Conservation (phyloP, 1,140 invertebrate genomes). For the Eciton burchellii region DNA sequence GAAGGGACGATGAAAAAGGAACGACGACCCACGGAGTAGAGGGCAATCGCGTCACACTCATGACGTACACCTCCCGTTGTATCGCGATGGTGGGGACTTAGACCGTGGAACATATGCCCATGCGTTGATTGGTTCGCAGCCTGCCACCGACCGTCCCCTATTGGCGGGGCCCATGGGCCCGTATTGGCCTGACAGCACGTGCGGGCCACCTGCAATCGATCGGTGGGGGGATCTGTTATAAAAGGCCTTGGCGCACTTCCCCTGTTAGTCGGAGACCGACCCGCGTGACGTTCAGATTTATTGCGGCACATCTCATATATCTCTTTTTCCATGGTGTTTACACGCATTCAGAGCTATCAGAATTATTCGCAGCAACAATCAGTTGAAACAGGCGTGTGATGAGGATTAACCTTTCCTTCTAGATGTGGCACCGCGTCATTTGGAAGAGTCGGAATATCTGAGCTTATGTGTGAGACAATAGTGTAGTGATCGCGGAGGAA, state of each 20-base stretch:
- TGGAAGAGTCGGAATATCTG: neutral
- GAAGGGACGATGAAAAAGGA: constrained; percentile 31
- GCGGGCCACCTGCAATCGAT: constrained; percentile 80
- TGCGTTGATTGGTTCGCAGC: constrained; percentile 77
- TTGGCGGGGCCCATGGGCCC: constrained; percentile 81
- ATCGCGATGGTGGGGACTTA: constrained; percentile 25
- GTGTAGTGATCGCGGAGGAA: constrained; percentile 65
- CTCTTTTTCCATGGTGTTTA: constrained; percentile 26
- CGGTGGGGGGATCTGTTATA: constrained; percentile 79
- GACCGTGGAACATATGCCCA: constrained; percentile 76
- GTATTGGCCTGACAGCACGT: constrained; percentile 82
- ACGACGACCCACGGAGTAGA: constrained; percentile 34
- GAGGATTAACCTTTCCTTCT: constrained; percentile 18
- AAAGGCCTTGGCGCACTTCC: constrained; percentile 75
- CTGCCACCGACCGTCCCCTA: constrained; percentile 76
- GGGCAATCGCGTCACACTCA: constrained; percentile 72
- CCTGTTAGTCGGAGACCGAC: constrained; percentile 80
- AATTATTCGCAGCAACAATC: constrained; percentile 21
- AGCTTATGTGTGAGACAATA: constrained; percentile 53
- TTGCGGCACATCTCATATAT: neutral
- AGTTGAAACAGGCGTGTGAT: constrained; percentile 52
- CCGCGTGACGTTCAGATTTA: constrained; percentile 64
- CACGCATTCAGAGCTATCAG: constrained; percentile 9
- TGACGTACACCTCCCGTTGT: constrained; percentile 69
- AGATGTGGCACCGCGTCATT: neutral